Evolutionary conservation across 2,797 vertebrate species (phyloP).

Genomic region (Sebastes hubbsi): DNA sequence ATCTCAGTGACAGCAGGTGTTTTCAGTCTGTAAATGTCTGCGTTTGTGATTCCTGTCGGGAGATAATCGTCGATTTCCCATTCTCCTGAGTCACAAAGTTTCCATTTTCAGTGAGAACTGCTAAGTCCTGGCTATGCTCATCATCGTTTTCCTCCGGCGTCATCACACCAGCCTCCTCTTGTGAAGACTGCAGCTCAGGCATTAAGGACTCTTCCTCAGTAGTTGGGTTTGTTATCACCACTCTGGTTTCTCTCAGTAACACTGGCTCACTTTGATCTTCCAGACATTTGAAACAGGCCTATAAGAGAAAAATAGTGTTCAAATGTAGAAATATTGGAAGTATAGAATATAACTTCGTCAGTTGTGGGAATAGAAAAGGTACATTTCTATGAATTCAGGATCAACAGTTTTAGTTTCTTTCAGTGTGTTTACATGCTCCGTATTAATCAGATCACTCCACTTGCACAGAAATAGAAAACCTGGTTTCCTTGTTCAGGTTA

Average conservation of each 20-base stretch:
- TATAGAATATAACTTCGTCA: background rate
- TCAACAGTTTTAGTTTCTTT: background rate
- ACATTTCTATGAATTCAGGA: background rate
- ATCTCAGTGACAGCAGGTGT: background rate
- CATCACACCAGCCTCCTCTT: fast-evolving
- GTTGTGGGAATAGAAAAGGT: background rate
- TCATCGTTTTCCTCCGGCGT: constrained; percentile 31
- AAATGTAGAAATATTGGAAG: background rate
- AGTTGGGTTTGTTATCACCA: background rate
- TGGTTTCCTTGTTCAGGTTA: background rate
- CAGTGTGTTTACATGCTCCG: background rate
- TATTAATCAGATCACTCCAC: background rate
- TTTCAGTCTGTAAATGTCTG: background rate
- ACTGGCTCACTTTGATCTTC: fast-evolving
- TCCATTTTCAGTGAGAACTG: constrained; percentile 51
- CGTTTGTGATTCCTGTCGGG: constrained; percentile 60
- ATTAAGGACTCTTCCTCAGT: fast-evolving
- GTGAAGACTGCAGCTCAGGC: fast-evolving
- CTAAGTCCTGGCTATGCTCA: background rate
- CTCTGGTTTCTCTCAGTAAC: fast-evolving
- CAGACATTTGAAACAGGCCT: background rate
- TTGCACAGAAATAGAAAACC: background rate
- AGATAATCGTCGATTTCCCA: constrained; percentile 46
- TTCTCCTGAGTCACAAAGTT: constrained; percentile 68
- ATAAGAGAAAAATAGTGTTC: background rate